These are phyloP conservation scores for Euleptes europaea DNA, from an alignment of 2,113 vertebrate genomes.

Conservation along the genomic window DNA sequence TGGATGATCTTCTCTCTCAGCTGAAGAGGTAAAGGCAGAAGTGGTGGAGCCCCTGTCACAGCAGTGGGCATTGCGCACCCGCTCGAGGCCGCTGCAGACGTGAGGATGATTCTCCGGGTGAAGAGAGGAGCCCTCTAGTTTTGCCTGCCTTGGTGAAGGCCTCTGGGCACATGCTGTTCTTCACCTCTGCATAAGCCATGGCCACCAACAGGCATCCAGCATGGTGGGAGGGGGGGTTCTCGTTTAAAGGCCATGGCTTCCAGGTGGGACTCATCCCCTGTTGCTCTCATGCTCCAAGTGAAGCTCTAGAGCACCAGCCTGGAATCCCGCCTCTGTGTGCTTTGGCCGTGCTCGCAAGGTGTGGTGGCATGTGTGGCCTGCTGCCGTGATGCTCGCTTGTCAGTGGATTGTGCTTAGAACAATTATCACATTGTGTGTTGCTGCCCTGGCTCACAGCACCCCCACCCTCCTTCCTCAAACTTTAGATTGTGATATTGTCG, in stretches of 20 bases:
- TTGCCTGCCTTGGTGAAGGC: background rate
- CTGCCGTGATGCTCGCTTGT: too few relatives aligned
- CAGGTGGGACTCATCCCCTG: background rate
- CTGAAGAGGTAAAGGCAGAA: too few relatives aligned
- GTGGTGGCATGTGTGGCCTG: background rate
- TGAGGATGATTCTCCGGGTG: too few relatives aligned
- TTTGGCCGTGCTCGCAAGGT: background rate
- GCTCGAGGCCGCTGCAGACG: background rate
- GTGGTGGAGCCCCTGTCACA: too few relatives aligned
- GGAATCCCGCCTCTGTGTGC: too few relatives aligned
- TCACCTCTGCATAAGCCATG: background rate
- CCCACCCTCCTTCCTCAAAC: background rate
- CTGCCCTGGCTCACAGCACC: background rate
- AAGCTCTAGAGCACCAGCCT: background rate
- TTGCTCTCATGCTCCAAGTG: background rate
- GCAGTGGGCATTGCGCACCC: background rate
- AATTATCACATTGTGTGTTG: too few relatives aligned
- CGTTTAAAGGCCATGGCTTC: background rate
- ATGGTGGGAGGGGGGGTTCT: too few relatives aligned
- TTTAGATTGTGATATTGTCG: too few relatives aligned
- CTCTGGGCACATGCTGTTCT: background rate
- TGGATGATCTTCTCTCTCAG: background rate
- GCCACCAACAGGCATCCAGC: background rate
- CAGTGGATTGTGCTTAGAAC: background rate
- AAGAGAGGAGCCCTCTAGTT: background rate